Evolutionary conservation across 2,888 invertebrate genomes (phyloP).

Genomic region (Labia minor): DNA sequence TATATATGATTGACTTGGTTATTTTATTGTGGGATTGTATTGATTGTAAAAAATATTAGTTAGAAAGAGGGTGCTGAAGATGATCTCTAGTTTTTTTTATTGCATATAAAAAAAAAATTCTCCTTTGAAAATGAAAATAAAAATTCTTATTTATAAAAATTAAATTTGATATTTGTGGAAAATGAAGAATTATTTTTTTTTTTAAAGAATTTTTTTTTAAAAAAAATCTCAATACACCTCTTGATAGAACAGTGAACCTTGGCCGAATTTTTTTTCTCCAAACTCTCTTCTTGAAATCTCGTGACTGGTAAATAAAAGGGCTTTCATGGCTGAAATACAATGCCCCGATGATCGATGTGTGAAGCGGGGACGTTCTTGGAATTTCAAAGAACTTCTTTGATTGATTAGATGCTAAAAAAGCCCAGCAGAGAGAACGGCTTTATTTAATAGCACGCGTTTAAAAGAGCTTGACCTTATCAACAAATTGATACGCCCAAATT

Average conservation of each 20-base stretch:
- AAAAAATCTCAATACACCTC: too few species aligned
- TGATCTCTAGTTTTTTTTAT: too few species aligned
- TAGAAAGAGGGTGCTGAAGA: too few species aligned
- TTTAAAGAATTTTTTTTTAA: too few species aligned
- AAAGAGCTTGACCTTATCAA: slow-evolving; percentile 5
- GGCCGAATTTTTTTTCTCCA: not conserved
- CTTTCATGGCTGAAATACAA: slow-evolving; percentile 5
- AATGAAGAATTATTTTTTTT: too few species aligned
- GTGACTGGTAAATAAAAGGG: slow-evolving; percentile 1
- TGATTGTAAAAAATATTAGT: too few species aligned
- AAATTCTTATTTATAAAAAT: too few species aligned
- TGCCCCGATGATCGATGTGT: not conserved
- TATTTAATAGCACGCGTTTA: slow-evolving; percentile 1
- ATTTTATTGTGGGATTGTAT: too few species aligned
- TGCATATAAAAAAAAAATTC: too few species aligned
- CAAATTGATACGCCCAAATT: slow-evolving; percentile 13
- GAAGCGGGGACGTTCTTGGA: not conserved
- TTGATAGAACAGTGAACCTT: not conserved
- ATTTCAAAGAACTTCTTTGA: not conserved
- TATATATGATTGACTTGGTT: too few species aligned
- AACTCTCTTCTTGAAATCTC: not conserved
- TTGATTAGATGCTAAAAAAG: slow-evolving; percentile 9
- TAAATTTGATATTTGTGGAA: too few species aligned
- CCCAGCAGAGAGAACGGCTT: not conserved
- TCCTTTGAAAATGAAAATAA: too few species aligned